Percentiles rank a stretch among this genome's conserved stretches.
phyloP scores from a whole-genome alignment of 2,888 invertebrate genomes.

The Lycophotia porphyrea region DNA sequence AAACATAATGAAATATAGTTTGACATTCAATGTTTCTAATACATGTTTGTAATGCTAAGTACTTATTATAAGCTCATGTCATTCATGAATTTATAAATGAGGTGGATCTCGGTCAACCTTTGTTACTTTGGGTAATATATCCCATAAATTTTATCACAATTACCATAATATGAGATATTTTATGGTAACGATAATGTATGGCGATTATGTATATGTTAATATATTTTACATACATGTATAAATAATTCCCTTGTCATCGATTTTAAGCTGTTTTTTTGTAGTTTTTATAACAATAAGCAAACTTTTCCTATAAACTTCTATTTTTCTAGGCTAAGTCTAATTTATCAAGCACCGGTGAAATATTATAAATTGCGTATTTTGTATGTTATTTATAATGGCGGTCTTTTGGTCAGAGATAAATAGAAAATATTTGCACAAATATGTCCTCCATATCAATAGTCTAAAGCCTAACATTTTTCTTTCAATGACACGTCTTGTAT shows the following conservation, averaged over 20 bases:
- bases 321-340: constrained; percentile 55
- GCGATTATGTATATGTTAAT: constrained; percentile 57
- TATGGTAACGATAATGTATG: constrained; percentile 71
- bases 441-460: constrained; percentile 44
- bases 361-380: constrained; percentile 32
- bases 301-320: constrained; percentile 33
- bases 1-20: not conserved
- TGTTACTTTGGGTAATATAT: constrained; percentile 69
- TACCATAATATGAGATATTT: constrained; percentile 73
- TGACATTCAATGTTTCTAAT: not conserved
- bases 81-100: constrained; percentile 55
- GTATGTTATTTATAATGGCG: constrained; percentile 26
- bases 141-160: constrained; percentile 72
- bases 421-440: constrained; percentile 37
- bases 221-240: constrained; percentile 21
- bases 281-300: constrained; percentile 65
- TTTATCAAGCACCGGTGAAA: constrained; percentile 32
- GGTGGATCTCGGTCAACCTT: constrained; percentile 64
- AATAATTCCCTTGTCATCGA: constrained; percentile 68
- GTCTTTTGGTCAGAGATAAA: constrained; percentile 26
- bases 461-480: constrained; percentile 42
- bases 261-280: constrained; percentile 56
- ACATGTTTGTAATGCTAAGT: constrained; percentile 13
- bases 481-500: constrained; percentile 23
- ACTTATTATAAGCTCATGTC: constrained; percentile 26